Percentiles rank a stretch among this genome's conserved stretches.
Evolutionary conservation across 2,113 vertebrate genomes (phyloP).

Genomic region (Pimephales promelas): DNA sequence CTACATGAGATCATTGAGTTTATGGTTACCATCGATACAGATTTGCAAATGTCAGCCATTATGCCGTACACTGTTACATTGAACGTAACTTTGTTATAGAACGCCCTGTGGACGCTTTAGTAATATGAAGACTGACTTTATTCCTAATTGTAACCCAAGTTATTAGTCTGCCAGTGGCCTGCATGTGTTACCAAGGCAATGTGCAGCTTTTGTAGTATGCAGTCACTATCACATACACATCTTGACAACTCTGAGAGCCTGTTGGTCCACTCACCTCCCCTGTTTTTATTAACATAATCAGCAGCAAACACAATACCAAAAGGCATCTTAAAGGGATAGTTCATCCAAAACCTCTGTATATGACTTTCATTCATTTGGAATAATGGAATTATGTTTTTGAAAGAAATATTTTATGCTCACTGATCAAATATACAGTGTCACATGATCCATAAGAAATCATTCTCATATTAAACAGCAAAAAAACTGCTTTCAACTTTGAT

Average conservation of each 20-base stretch:
- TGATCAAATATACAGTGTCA: not conserved
- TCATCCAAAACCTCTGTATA: not conserved
- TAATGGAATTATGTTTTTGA: no score
- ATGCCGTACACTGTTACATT: not conserved
- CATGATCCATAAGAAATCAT: no score
- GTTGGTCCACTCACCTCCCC: not conserved
- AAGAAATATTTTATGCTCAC: no score
- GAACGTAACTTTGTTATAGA: not conserved
- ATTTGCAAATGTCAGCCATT: not conserved
- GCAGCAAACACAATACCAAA: no score
- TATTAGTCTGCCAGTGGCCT: not conserved
- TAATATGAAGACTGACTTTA: slow-evolving; percentile 8
- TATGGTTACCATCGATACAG: not conserved
- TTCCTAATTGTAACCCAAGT: slow-evolving; percentile 10
- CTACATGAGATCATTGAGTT: not conserved
- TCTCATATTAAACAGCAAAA: no score
- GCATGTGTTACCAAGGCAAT: not conserved
- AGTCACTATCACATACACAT: not conserved
- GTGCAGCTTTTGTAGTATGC: not conserved
- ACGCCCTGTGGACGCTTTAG: not conserved
- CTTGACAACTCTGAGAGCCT: not conserved
- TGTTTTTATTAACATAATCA: not conserved
- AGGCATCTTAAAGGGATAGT: not conserved
- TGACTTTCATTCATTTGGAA: no score
- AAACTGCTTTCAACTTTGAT: no score